Percentiles rank a stretch among this genome's conserved stretches.
Evolutionary conservation across 2,113 vertebrate genomes (phyloP).

Genomic region (Ranitomeya imitator): DNA sequence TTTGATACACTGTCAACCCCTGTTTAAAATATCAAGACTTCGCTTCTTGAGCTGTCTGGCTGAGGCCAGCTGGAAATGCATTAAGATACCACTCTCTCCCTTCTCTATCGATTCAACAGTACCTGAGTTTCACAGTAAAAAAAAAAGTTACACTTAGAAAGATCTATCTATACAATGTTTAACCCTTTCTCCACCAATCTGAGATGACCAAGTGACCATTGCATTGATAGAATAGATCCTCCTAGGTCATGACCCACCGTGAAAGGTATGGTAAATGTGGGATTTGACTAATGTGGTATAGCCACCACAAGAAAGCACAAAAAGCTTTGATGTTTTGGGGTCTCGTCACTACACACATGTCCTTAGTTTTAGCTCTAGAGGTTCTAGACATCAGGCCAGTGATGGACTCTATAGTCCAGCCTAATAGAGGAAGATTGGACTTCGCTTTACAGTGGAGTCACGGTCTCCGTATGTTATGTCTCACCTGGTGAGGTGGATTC

Average conservation of each 20-base stretch:
- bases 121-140: slow-evolving; percentile 4
- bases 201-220: too few species aligned
- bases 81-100: slow-evolving; percentile 2
- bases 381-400: too few species aligned
- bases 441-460: too few species aligned
- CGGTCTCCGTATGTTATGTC: too few species aligned
- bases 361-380: too few species aligned
- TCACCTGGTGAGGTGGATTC: too few species aligned
- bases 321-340: too few species aligned
- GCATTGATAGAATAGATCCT: neutral
- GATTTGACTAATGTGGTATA: too few species aligned
- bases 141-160: neutral
- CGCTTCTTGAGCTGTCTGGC: neutral
- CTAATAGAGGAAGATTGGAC: too few species aligned
- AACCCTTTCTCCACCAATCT: neutral
- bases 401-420: too few species aligned
- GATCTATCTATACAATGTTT: neutral
- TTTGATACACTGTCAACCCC: neutral
- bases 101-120: neutral
- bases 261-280: neutral
- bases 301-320: too few species aligned
- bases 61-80: slow-evolving; percentile 34
- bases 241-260: neutral
- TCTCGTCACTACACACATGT: too few species aligned
- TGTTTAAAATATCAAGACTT: neutral